A percentile compares a stretch with the other conserved stretches of the same genome.
phyloP scores from a whole-genome alignment of 2,113 vertebrate species.

The Cyprinodon brontotheroides region DNA sequence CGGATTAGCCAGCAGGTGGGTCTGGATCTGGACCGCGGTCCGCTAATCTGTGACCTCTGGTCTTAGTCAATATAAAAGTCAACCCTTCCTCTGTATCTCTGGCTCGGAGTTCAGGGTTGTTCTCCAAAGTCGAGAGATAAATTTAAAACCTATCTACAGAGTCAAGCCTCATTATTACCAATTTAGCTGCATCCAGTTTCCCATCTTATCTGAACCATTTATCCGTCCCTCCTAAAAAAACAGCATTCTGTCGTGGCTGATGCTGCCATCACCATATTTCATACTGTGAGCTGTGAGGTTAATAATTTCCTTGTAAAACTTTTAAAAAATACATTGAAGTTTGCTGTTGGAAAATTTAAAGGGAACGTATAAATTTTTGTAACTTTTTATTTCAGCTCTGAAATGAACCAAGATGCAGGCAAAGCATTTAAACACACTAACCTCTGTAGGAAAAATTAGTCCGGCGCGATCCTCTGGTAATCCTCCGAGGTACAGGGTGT shows the following conservation, averaged over 20 bases:
- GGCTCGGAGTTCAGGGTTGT: neutral
- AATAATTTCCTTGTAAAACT: too few species aligned
- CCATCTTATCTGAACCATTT: neutral
- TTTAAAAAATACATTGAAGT: too few species aligned
- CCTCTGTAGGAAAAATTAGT: conserved; percentile 96
- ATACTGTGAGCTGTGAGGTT: too few species aligned
- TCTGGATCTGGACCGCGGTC: too few species aligned
- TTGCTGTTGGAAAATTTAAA: too few species aligned
- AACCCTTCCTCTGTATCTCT: neutral
- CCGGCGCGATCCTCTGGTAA: conserved; percentile 96
- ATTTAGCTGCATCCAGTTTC: neutral
- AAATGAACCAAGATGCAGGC: neutral
- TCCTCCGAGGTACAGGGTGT: conserved; percentile 94
- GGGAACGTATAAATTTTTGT: too few species aligned
- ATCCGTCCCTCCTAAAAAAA: neutral
- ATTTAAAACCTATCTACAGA: too few species aligned
- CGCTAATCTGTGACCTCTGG: too few species aligned
- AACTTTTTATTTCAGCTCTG: neutral
- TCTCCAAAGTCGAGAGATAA: neutral
- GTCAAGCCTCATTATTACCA: neutral
- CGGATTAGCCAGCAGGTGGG: too few species aligned
- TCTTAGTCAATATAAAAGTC: neutral
- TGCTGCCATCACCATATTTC: too few species aligned
- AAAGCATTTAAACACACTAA: conserved; percentile 23
- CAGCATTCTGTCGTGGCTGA: neutral